These are phyloP conservation scores for Anomalospiza imberbis DNA, from an alignment of 2,797 vertebrate species.

Conservation along the genomic window DNA sequence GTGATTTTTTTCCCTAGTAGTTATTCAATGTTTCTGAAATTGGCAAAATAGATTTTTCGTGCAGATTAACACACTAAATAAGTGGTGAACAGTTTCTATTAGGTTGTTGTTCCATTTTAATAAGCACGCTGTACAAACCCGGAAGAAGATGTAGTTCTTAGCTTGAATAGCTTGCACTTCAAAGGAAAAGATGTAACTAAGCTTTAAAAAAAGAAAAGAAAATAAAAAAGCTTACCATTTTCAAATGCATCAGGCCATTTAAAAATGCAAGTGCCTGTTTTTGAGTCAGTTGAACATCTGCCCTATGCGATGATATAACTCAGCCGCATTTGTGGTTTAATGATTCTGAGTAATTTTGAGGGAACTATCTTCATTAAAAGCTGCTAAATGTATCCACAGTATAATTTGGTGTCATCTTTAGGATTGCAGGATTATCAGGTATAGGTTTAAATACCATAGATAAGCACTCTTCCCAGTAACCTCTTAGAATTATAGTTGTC, in stretches of 20 bases:
- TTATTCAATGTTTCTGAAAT: neutral
- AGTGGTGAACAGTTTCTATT: neutral
- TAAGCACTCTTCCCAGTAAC: neutral
- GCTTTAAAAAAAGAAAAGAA: neutral
- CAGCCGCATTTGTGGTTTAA: neutral
- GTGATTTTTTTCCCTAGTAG: neutral
- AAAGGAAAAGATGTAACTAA: neutral
- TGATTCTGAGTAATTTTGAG: neutral
- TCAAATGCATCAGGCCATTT: neutral
- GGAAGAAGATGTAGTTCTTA: neutral
- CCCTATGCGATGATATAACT: neutral
- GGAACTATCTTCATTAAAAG: neutral
- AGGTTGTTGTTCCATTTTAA: neutral
- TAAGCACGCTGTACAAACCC: accelerated
- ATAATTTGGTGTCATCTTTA: neutral
- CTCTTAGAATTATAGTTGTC: neutral
- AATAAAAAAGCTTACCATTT: neutral
- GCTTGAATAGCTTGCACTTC: neutral
- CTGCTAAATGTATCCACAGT: neutral
- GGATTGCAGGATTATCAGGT: neutral
- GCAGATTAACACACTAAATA: neutral
- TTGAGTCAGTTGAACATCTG: neutral
- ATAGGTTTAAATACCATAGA: neutral
- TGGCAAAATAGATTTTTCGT: neutral
- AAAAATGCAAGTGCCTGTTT: neutral